These are phyloP conservation scores for Mythimna loreyi DNA, from an alignment of 2,888 invertebrate genomes.

Conservation along the genomic window DNA sequence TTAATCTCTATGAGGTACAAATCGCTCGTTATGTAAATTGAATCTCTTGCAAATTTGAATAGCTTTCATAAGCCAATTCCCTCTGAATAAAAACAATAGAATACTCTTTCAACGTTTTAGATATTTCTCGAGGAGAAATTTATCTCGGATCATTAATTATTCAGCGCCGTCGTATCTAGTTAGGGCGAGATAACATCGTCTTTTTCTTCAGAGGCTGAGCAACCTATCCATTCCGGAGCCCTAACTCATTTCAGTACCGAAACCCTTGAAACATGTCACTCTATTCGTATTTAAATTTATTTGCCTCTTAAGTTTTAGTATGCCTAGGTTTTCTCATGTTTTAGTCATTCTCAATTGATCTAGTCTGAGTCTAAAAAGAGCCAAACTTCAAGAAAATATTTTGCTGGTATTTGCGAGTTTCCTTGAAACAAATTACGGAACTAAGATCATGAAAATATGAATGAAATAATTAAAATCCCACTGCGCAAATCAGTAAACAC, in stretches of 20 bases:
- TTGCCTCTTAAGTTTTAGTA: background rate
- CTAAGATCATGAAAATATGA: background rate
- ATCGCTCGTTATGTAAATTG: constrained; percentile 90
- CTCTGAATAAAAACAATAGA: constrained; percentile 86
- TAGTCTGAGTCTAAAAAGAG: background rate
- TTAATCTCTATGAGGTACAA: constrained; percentile 87
- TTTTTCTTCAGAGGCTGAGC: constrained; percentile 42
- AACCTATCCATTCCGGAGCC: constrained; percentile 18
- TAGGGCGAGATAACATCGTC: constrained; percentile 58
- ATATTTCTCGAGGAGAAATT: constrained; percentile 75
- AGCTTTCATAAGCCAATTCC: constrained; percentile 88
- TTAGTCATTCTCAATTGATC: constrained; percentile 12
- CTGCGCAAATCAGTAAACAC: no score
- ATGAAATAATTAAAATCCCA: no score
- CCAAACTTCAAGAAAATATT: background rate
- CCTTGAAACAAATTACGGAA: no score
- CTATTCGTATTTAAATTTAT: constrained; percentile 34
- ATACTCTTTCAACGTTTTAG: constrained; percentile 80
- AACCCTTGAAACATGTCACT: constrained; percentile 10
- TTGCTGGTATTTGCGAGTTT: background rate
- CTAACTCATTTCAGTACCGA: constrained; percentile 25
- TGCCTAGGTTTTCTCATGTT: constrained; percentile 11
- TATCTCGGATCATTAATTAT: constrained; percentile 76
- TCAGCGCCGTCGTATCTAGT: constrained; percentile 67
- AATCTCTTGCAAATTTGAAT: constrained; percentile 89